Conservation (phyloP, 92 coral and sea anemone species). For the Epizoanthus rinbou region DNA sequence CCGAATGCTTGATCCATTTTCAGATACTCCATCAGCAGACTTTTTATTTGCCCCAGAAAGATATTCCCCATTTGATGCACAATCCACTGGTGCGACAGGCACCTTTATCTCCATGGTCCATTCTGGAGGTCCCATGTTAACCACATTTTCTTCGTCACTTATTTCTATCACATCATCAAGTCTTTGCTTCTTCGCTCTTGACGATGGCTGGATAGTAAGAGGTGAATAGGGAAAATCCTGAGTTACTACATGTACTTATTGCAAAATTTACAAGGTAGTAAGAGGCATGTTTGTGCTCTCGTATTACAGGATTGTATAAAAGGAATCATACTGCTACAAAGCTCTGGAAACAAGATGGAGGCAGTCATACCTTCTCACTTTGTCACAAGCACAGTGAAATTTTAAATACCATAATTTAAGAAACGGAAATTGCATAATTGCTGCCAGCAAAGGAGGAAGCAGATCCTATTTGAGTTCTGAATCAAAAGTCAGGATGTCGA, state of each 20-base stretch:
- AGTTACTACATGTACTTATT: neutral
- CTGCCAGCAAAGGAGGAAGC: too few species aligned
- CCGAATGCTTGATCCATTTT: neutral
- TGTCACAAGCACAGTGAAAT: too few species aligned
- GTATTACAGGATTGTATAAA: too few species aligned
- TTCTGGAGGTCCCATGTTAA: slow-evolving; percentile 57
- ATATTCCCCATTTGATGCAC: slow-evolving; percentile 34
- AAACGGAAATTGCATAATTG: too few species aligned
- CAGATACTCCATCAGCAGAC: neutral
- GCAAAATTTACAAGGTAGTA: neutral
- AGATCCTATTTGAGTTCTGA: too few species aligned
- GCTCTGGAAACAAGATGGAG: too few species aligned
- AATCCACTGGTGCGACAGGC: slow-evolving; percentile 37
- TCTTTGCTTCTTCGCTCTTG: slow-evolving; percentile 44
- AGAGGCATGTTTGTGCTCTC: neutral
- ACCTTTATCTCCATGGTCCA: slow-evolving; percentile 69
- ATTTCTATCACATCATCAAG: neutral
- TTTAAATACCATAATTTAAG: too few species aligned
- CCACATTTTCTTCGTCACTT: neutral
- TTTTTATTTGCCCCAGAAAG: slow-evolving; percentile 7
- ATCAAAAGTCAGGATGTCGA: too few species aligned
- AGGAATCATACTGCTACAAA: too few species aligned
- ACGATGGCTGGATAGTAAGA: slow-evolving; percentile 11
- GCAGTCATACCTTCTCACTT: too few species aligned
- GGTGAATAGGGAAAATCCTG: neutral